Conservation (phyloP, 1,140 invertebrate species). For the Aradophagus sp. region DNA sequence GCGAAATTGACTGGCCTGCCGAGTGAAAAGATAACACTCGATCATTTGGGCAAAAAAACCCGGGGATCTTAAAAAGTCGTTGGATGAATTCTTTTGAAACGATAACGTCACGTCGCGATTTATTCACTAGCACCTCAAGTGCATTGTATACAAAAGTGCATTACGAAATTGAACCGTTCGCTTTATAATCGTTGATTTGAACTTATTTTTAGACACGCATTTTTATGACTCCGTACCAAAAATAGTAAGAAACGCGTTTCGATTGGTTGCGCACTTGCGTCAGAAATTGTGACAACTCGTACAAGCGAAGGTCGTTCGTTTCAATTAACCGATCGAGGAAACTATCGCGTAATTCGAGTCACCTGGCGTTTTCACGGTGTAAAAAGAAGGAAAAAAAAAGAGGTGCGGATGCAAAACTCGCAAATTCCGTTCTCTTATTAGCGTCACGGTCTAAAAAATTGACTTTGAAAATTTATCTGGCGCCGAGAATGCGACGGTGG, state of each 20-base stretch:
- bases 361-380: slow-evolving; percentile 35
- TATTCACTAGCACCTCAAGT: too few species aligned
- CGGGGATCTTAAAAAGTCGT: too few species aligned
- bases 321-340: slow-evolving; percentile 54
- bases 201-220: too few species aligned
- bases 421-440: background rate
- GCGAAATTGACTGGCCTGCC: slow-evolving; percentile 9
- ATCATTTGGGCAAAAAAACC: too few species aligned
- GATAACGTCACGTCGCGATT: too few species aligned
- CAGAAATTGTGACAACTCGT: slow-evolving; percentile 44
- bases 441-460: slow-evolving; percentile 4
- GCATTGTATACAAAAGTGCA: too few species aligned
- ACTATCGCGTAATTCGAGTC: slow-evolving; percentile 51
- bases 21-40: too few species aligned
- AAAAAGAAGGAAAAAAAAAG: too few species aligned
- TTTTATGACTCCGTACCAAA: slow-evolving; percentile 34
- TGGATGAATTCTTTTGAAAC: too few species aligned
- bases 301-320: slow-evolving; percentile 49
- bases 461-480: slow-evolving; percentile 19
- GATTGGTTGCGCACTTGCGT: slow-evolving; percentile 23
- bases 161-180: too few species aligned
- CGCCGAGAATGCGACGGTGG: slow-evolving; percentile 24
- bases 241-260: too few species aligned
- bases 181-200: too few species aligned
- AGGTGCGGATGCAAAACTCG: slow-evolving; percentile 11